A percentile compares a stretch with the other conserved stretches of the same genome.
Evolutionary conservation across 2,113 vertebrate genomes (phyloP).

Genomic region (Chinchilla lanigera): DNA sequence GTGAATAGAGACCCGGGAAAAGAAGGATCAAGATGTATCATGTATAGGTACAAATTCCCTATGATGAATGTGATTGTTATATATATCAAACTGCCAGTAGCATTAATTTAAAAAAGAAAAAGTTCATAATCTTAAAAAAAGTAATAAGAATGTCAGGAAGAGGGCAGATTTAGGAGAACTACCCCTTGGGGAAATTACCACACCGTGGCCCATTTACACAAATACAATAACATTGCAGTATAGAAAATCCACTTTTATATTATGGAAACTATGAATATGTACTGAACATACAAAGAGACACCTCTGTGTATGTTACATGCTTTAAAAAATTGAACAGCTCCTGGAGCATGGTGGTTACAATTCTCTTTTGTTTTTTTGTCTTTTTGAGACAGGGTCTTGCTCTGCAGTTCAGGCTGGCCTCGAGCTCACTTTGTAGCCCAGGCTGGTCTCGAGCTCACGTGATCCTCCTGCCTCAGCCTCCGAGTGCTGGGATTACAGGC

Average conservation of each 20-base stretch:
- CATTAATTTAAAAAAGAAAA: neutral
- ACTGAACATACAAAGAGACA: neutral
- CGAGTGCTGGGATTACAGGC: too few relatives aligned
- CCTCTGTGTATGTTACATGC: neutral
- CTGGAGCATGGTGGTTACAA: neutral
- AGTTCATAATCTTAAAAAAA: neutral
- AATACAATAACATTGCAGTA: neutral
- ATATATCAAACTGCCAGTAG: neutral
- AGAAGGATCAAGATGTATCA: neutral
- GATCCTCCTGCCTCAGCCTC: too few relatives aligned
- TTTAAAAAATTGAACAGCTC: neutral
- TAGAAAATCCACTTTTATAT: conserved; percentile 8
- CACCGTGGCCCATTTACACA: neutral
- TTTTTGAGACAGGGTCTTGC: too few relatives aligned
- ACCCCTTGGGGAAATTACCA: neutral
- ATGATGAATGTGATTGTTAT: neutral
- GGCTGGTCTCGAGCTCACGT: too few relatives aligned
- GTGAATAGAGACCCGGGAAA: neutral
- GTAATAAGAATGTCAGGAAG: neutral
- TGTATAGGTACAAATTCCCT: neutral
- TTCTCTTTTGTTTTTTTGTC: too few relatives aligned
- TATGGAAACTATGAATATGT: neutral
- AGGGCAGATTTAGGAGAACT: neutral
- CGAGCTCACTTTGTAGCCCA: too few relatives aligned
- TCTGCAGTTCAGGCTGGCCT: too few relatives aligned